Evolutionary conservation across 2,113 vertebrate species (phyloP).

Genomic region (Cyrtonyx montezumae): DNA sequence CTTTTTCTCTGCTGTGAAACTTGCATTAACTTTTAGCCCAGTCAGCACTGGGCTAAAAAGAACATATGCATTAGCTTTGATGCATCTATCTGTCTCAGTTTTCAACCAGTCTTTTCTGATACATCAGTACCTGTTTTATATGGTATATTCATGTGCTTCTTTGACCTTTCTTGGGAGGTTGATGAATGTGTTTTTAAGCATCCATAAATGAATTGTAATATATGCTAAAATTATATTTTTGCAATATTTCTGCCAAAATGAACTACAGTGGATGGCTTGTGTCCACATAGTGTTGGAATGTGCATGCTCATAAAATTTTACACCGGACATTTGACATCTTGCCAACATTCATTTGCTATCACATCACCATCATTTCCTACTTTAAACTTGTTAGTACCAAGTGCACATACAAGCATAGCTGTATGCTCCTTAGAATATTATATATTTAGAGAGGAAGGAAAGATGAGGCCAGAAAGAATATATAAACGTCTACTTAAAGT

Average conservation of each 20-base stretch:
- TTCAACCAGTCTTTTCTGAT: slow-evolving; percentile 7
- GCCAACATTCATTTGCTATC: slow-evolving; percentile 84
- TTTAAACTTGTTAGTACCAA: slow-evolving; percentile 58
- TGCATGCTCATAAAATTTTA: slow-evolving; percentile 83
- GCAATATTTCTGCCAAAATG: slow-evolving; percentile 78
- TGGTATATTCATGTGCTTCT: slow-evolving; percentile 52
- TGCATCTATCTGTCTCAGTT: background rate
- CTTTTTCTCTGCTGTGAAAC: background rate
- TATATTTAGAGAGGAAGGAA: slow-evolving; percentile 15
- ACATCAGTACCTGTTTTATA: slow-evolving; percentile 30
- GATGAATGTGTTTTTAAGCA: slow-evolving; percentile 77
- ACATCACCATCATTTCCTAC: slow-evolving; percentile 79
- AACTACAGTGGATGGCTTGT: slow-evolving; percentile 74
- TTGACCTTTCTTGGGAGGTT: slow-evolving; percentile 71
- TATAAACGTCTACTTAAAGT: background rate
- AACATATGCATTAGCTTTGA: background rate
- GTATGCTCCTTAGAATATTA: slow-evolving; percentile 25
- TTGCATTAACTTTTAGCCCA: background rate
- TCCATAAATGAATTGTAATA: slow-evolving; percentile 80
- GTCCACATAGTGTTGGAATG: slow-evolving; percentile 76
- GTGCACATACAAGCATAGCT: slow-evolving; percentile 50
- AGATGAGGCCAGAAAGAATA: slow-evolving; percentile 19
- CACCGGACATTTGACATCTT: slow-evolving; percentile 81
- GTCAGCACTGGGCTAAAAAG: background rate
- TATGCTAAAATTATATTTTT: slow-evolving; percentile 78